A percentile compares a stretch with the other conserved stretches of the same genome.
phyloP scores from a whole-genome alignment of 2,888 invertebrate species.

The Marronus borbonicus region DNA sequence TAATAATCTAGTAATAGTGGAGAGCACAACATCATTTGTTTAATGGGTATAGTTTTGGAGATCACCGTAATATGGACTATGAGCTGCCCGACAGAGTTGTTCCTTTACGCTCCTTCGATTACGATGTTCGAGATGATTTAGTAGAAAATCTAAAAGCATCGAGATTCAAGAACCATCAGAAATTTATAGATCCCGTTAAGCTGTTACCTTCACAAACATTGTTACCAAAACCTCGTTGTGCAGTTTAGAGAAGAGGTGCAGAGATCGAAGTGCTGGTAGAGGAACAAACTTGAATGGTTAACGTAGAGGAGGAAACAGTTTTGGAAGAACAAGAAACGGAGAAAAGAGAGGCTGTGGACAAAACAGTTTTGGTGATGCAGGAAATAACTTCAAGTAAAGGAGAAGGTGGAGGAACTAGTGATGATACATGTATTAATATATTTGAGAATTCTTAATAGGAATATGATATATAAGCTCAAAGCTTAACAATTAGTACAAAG shows the following conservation, averaged over 20 bases:
- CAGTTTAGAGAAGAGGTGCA: slow-evolving; percentile 73
- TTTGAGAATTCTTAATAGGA: neutral
- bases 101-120: slow-evolving; percentile 85
- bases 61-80: slow-evolving; percentile 76
- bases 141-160: slow-evolving; percentile 93
- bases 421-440: neutral
- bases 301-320: slow-evolving; percentile 56
- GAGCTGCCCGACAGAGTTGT: slow-evolving; percentile 87
- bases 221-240: slow-evolving; percentile 80
- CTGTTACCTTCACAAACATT: slow-evolving; percentile 91
- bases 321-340: slow-evolving; percentile 59
- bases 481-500: too few relatives aligned
- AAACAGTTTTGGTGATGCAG: slow-evolving; percentile 38
- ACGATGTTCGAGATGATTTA: slow-evolving; percentile 94
- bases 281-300: slow-evolving; percentile 69
- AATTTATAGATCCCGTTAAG: slow-evolving; percentile 95
- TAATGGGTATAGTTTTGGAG: slow-evolving; percentile 72
- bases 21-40: too few relatives aligned
- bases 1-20: too few relatives aligned
- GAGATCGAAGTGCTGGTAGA: slow-evolving; percentile 61
- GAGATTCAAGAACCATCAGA: slow-evolving; percentile 89
- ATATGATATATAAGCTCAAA: too few relatives aligned
- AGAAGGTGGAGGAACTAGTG: neutral
- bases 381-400: slow-evolving; percentile 13
- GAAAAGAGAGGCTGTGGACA: slow-evolving; percentile 53